phyloP scores from a whole-genome alignment of 2,888 invertebrate genomes.

The Leptura quadrifasciata region DNA sequence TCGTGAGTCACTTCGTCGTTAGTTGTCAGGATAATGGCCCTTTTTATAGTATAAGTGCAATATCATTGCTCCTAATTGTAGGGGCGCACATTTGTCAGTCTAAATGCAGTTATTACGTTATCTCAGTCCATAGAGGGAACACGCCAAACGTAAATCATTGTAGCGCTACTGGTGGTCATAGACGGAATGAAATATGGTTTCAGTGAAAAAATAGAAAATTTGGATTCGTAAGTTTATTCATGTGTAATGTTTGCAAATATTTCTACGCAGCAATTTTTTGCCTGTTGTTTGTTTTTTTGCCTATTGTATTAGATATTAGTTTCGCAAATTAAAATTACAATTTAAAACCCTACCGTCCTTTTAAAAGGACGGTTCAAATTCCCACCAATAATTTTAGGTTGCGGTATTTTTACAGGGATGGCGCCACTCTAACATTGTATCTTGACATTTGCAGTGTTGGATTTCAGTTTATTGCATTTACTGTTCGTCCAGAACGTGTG shows the following conservation, averaged over 20 bases:
- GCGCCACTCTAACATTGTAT: too few relatives aligned
- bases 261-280: too few relatives aligned
- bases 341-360: too few relatives aligned
- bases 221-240: not conserved
- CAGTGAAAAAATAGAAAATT: constrained; percentile 9
- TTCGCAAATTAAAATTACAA: too few relatives aligned
- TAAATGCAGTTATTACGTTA: constrained; percentile 44
- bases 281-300: too few relatives aligned
- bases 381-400: too few relatives aligned
- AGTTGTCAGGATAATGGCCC: constrained; percentile 60
- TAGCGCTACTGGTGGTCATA: constrained; percentile 17
- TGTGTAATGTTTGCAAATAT: not conserved
- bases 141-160: constrained; percentile 31
- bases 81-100: constrained; percentile 63
- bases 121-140: constrained; percentile 35
- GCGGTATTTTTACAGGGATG: too few relatives aligned
- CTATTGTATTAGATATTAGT: too few relatives aligned
- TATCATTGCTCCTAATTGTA: constrained; percentile 66
- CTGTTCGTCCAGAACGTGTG: too few relatives aligned
- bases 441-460: too few relatives aligned
- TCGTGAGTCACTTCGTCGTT: constrained; percentile 40
- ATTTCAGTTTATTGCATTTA: too few relatives aligned
- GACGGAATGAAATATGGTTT: constrained; percentile 10
- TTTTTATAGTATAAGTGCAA: constrained; percentile 63
- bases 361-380: too few relatives aligned